Evolutionary conservation across 2,113 vertebrate species (phyloP).

Genomic region (Bujurquina vittata): DNA sequence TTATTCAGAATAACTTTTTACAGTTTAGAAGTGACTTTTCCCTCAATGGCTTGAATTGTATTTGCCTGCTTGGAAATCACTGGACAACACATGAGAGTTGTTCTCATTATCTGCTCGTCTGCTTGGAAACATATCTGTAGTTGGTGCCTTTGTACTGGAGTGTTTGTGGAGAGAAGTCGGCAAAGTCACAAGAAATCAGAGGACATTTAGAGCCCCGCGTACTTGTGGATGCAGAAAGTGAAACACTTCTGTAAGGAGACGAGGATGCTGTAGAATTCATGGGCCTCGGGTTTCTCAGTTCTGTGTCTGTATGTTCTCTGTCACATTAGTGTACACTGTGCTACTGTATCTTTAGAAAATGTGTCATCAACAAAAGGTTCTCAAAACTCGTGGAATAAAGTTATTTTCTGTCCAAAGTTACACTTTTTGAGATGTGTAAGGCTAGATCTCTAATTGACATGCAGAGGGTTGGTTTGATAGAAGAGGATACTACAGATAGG

Average conservation of each 20-base stretch:
- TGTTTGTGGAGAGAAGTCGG: not conserved
- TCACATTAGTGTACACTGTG: not conserved
- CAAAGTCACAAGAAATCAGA: not conserved
- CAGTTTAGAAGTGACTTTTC: not conserved
- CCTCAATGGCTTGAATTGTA: not conserved
- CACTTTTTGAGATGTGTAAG: not conserved
- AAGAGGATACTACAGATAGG: not conserved
- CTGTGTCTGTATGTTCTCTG: not conserved
- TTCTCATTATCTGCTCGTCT: not conserved
- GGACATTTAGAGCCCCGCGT: not conserved
- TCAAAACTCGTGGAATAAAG: not conserved
- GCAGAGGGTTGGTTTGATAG: not conserved
- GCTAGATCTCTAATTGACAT: not conserved
- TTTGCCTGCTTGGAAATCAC: not conserved
- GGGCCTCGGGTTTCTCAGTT: not conserved
- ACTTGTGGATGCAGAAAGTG: not conserved
- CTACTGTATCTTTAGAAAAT: not conserved
- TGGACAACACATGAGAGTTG: not conserved
- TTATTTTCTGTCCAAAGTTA: not conserved
- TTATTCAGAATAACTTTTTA: not conserved
- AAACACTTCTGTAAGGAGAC: not conserved
- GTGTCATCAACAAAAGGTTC: not conserved
- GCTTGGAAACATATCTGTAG: not conserved
- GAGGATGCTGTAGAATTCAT: not conserved
- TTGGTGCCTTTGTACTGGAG: not conserved